Evolutionary conservation across 1,140 invertebrate species (phyloP).

Genomic region (Camponotus vicinus): DNA sequence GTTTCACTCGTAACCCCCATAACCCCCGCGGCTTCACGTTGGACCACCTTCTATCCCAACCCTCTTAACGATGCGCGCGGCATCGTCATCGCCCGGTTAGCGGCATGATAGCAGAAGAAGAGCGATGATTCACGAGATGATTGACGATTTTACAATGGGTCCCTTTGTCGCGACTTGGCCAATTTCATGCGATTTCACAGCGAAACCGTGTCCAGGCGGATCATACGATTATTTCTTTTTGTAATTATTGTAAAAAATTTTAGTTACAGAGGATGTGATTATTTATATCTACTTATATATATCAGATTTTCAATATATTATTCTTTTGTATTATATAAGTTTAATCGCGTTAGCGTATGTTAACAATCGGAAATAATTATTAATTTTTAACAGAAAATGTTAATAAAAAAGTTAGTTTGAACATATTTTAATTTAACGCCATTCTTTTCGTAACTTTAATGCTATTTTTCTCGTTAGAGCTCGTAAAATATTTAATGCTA

Average conservation of each 20-base stretch:
- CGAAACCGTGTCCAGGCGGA: slow-evolving; percentile 44
- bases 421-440: too few species aligned
- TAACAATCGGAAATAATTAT: neutral
- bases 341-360: neutral
- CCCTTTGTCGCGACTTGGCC: slow-evolving; percentile 60
- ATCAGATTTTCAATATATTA: slow-evolving; percentile 8
- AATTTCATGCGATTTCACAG: slow-evolving; percentile 76
- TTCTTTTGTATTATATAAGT: neutral
- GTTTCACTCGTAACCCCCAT: slow-evolving; percentile 42
- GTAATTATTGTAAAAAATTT: slow-evolving; percentile 30
- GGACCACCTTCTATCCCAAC: slow-evolving; percentile 61
- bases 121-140: slow-evolving; percentile 77
- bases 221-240: slow-evolving; percentile 6
- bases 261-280: neutral
- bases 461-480: neutral
- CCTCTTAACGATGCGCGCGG: slow-evolving; percentile 70
- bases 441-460: neutral
- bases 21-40: slow-evolving; percentile 59
- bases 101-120: slow-evolving; percentile 77
- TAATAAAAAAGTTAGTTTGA: neutral
- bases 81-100: slow-evolving; percentile 77
- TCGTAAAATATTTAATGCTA: slow-evolving; percentile 46
- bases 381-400: neutral
- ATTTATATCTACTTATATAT: slow-evolving; percentile 7
- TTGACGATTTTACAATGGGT: slow-evolving; percentile 76